A percentile compares a stretch with the other conserved stretches of the same genome.
Evolutionary conservation across 2,888 invertebrate genomes (phyloP).

Genomic region (Girardia tigrina): DNA sequence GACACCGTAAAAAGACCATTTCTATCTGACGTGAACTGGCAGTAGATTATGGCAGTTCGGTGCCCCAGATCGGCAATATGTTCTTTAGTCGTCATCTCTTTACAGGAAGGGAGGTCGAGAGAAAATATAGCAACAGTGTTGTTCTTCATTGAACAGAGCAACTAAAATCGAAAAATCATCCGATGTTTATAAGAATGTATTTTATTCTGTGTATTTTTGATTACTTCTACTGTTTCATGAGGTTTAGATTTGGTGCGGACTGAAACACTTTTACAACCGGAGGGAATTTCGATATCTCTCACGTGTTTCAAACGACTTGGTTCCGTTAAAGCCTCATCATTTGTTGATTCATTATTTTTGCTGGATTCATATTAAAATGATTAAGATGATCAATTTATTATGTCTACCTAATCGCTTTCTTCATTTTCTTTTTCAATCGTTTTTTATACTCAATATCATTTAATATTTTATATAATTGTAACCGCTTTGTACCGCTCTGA

Average conservation of each 20-base stretch:
- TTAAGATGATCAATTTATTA: too few relatives aligned
- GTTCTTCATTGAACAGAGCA: background rate
- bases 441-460: background rate
- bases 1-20: slow-evolving; percentile 8
- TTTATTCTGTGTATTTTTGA: too few relatives aligned
- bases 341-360: background rate
- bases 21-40: slow-evolving; percentile 7
- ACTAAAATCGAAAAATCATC: too few relatives aligned
- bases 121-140: background rate
- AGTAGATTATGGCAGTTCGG: background rate
- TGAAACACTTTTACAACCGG: background rate
- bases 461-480: background rate
- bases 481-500: background rate
- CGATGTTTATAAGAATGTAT: too few relatives aligned
- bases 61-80: too few relatives aligned
- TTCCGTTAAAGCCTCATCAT: background rate
- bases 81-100: background rate
- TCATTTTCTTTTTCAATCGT: background rate
- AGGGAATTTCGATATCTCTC: background rate
- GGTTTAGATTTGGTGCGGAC: background rate
- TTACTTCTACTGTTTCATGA: background rate
- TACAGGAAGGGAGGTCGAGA: background rate
- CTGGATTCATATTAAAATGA: too few relatives aligned
- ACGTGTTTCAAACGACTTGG: background rate
- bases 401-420: background rate